Evolutionary conservation across 2,113 vertebrate species (phyloP), one percentile per base, ranked within the genome.

Genomic region (Seriola rivoliana): DNA sequence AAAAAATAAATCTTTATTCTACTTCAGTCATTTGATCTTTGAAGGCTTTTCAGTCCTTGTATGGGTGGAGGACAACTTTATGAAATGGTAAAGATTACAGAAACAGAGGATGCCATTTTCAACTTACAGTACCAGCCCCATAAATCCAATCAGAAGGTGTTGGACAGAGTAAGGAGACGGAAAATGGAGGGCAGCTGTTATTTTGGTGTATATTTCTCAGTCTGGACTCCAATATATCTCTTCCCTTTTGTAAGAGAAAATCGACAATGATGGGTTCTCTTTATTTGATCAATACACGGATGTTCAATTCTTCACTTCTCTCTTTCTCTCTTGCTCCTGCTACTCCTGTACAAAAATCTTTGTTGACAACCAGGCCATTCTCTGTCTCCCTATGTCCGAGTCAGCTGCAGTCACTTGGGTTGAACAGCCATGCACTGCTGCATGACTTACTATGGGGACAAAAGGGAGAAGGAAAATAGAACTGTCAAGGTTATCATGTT

Each of bases 401-500:
- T 6, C 16, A 71, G 62, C 68, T 77, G 36, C 46, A 16, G 50
- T 73, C 3, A 5, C 70, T 44, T 77, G 65, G 60, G 71, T 48
- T 68, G 36, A 88, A 82, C 29, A 75, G 74, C 21, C 38, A 55
- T 38, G 64, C 59, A 58, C 16, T 50, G 69, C 64, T 81, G 77
- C 84, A 71, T 82, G 65, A 81, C 78, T 80, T 54, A 86, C 57
- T 84, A 81, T 70, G 40, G 40, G 69, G 75, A 78, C 65, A 80
- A 75, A 75, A 58, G 57, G 73, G 75, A 83, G 13, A 71, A 77
- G 74, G 69, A 85, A 85, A 88, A 87, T 82, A 82, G 71, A 88
- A 69, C 79, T 80, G 71, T 81, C 82, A 89, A 89, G 89, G 87
- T 87, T 88, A 88, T 89, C 80, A 73, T 85, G 67, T 82, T 19